Evolutionary conservation across 2,888 invertebrate genomes (phyloP), one percentile per base, ranked within the genome.

Genomic region (Andricus quercusramuli): DNA sequence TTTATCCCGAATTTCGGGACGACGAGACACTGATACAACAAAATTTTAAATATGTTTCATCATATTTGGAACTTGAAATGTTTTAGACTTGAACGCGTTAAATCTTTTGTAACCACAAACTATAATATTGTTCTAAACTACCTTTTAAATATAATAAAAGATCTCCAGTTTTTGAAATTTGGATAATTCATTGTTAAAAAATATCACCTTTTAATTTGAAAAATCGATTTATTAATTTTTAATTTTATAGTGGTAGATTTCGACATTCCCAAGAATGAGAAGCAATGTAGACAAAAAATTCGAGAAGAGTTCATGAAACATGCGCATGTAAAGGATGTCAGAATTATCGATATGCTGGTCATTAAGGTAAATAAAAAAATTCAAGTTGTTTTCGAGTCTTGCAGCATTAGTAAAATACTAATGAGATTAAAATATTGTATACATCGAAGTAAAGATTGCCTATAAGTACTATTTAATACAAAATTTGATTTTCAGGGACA

Each of bases 311-410:
- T 99, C 90, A 78, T 94, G 76, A 96, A 96, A 89, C 95, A 98
- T 92, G 95, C 95, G 89, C 91, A 96, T 93, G 95, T 98, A 0
- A 95, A 94, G 67, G 99, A 99, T 93, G 94, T 99, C 82, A 95
- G 99, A 90, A 95, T 97, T 51, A 97, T 98, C 90, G 99, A 99
- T 93, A 95, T 98, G 95, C 94, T 99, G 81, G 96, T 99, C 67
- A 96, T 98, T 81, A 98, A 98, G 96, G 98, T 98, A 94, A 44
- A 44, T 15, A 0, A 44, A 15, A 15, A 44, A 15, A 44, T 4
- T 0, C 15, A 44, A 44, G 44, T 15, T 11, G 41, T 41, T 44
- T 3, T 15, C 15, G 15, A 90, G 87, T 17, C 85, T 56, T 59
- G 1, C n/a, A 59, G 8, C 1, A 59, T 59, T 47, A 47, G 13